Conservation (phyloP, 2,888 invertebrate species). For the Prionchulus punctatus region DNA sequence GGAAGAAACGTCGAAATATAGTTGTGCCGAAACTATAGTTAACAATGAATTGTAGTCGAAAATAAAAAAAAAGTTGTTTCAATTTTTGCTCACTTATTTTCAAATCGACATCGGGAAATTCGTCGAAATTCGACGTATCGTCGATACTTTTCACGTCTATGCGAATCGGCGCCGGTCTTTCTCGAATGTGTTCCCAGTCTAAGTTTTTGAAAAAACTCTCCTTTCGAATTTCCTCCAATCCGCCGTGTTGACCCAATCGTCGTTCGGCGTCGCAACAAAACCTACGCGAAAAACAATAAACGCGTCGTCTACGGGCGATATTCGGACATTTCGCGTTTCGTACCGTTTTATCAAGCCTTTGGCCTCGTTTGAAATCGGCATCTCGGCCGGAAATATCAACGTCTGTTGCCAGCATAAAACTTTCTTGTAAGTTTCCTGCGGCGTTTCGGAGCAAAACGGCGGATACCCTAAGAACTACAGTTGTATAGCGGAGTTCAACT, state of each 20-base stretch:
- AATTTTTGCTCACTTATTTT: slow-evolving; percentile 97
- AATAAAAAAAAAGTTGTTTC: too few relatives aligned
- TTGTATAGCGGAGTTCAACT: background rate
- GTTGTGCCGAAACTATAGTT: too few relatives aligned
- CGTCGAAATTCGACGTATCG: slow-evolving; percentile 99
- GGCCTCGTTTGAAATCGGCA: slow-evolving; percentile 95
- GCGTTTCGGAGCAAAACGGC: slow-evolving; percentile 96
- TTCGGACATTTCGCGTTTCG: too few relatives aligned
- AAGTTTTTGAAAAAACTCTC: slow-evolving; percentile 82
- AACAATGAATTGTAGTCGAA: too few relatives aligned
- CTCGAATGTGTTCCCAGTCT: slow-evolving; percentile 97
- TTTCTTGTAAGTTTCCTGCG: slow-evolving; percentile 85
- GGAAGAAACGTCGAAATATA: too few relatives aligned
- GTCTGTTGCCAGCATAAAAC: slow-evolving; percentile 99
- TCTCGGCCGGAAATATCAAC: slow-evolving; percentile 92
- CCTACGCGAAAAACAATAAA: slow-evolving; percentile 41
- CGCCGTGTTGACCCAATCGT: slow-evolving; percentile 64
- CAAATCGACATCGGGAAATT: slow-evolving; percentile 96
- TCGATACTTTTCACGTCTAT: slow-evolving; percentile 96
- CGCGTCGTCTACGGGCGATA: too few relatives aligned
- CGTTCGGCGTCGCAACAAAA: slow-evolving; percentile 94
- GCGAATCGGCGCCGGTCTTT: slow-evolving; percentile 90
- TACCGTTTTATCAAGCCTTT: slow-evolving; percentile 64
- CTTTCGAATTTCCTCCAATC: slow-evolving; percentile 75
- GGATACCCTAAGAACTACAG: slow-evolving; percentile 56